These are phyloP conservation scores for Campylorhamphus procurvoides DNA, from an alignment of 2,113 vertebrate genomes.

Conservation along the genomic window DNA sequence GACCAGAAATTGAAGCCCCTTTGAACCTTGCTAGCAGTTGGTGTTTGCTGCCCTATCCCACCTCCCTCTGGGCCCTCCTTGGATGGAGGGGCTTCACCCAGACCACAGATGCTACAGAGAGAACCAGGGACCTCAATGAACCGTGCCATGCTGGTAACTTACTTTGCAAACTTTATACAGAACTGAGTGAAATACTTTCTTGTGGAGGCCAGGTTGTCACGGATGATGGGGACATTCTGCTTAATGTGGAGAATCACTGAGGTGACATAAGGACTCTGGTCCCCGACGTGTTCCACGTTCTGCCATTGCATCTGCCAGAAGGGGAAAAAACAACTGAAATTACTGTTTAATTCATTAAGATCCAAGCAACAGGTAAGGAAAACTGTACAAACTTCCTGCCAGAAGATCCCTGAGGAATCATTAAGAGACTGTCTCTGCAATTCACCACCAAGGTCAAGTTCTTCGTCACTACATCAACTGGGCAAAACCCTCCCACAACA, in stretches of 20 bases:
- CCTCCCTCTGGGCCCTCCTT: background rate
- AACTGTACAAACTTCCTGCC: slow-evolving; percentile 26
- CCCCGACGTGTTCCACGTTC: slow-evolving; percentile 97
- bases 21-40: background rate
- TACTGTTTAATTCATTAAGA: slow-evolving; percentile 7
- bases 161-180: slow-evolving; percentile 99
- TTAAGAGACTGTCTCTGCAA: background rate
- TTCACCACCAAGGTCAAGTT: slow-evolving; percentile 9
- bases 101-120: background rate
- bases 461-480: background rate
- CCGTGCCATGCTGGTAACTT: background rate
- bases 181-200: slow-evolving; percentile 99
- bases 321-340: background rate
- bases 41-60: background rate
- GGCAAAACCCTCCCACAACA: background rate
- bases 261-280: slow-evolving; percentile 98
- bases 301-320: slow-evolving; percentile 97
- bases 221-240: slow-evolving; percentile 96
- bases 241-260: slow-evolving; percentile 98
- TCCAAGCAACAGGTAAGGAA: background rate
- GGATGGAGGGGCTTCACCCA: background rate
- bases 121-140: background rate
- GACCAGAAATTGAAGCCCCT: background rate
- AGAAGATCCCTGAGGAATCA: background rate
- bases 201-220: slow-evolving; percentile 95